Base-by-base conservation (phyloP, 2,888 invertebrate genomes). In the Lithodes maja region DNA sequence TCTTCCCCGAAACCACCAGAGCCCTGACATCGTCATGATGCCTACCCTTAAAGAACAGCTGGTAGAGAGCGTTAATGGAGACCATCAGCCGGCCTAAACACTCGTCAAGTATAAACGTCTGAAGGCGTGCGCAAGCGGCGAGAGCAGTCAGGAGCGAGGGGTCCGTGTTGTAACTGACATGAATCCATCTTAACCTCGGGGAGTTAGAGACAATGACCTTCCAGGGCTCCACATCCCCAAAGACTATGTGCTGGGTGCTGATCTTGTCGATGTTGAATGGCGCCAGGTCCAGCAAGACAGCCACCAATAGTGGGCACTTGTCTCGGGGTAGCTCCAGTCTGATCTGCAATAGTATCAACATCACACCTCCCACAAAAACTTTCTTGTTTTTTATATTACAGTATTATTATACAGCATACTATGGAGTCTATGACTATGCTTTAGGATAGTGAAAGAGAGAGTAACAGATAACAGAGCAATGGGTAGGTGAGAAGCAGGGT, bases 181-280 rank as follows among this genome's bases (percentile, higher is more conserved):
- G 81, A 9, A 89, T 83, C 50, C 69, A 69, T 50, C 74, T 80
- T 2, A 89, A 69, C 1, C 61, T 74, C 3, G 81, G 85, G 15
- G 81, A 89, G 17, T 81, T 85, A 52, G 81, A 75, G 17, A 89
- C 50, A 53, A 89, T 61, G 7, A 81, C 77, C n/a, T 80, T 53
- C 80, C 79, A 81, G 1, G 85, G 84, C 33, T 89, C 85, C 49
- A 71, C 49, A 50, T 75, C 68, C 33, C 88, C 88, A 82, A 89
- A 89, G 49, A 81, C 53, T 2, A 89, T 74, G 54, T 85, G 81
- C 53, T 85, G 85, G 52, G 88, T 89, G 84, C 80, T 84, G 54
- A 89, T 53, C 69, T 89, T 85, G 74, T 89, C 88, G 52, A 89
- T 82, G 50, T 54, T 74, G 84, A 89, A 89, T 12, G 88, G 85